Conservation (phyloP, 35 echinoderm and acorn worm species). For the Heliocidaris tuberculata region DNA sequence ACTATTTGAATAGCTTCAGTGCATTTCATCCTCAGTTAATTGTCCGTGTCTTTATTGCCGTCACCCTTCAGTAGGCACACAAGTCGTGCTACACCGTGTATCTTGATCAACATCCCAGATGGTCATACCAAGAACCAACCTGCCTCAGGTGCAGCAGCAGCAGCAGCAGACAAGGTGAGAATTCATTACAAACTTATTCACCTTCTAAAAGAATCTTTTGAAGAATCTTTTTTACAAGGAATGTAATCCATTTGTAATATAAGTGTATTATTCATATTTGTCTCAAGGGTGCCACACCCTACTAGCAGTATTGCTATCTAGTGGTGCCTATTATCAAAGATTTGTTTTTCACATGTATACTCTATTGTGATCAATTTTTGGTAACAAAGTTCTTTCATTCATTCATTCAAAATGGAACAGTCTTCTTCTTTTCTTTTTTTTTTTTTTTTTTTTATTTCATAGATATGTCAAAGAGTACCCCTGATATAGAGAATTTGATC, state of each 20-base stretch:
- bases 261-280: no score
- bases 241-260: no score
- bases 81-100: slow-evolving; percentile 75
- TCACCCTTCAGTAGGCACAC: slow-evolving; percentile 67
- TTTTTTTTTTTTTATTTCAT: neutral
- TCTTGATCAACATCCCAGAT: slow-evolving; percentile 87
- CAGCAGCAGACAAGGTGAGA: slow-evolving; percentile 52
- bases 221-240: no score
- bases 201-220: no score
- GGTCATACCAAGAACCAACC: slow-evolving; percentile 61
- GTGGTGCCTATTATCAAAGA: no score
- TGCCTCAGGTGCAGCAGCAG: neutral
- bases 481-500: no score
- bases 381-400: no score
- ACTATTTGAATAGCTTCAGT: neutral
- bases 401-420: neutral
- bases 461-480: neutral
- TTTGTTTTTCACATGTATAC: no score
- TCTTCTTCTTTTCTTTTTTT: neutral
- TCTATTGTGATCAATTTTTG: no score
- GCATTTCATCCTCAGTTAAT: neutral
- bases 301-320: no score
- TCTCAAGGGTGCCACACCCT: no score
- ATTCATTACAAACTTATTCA: neutral
- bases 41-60: neutral